These are phyloP conservation scores for Polyploca ridens DNA, from an alignment of 2,888 invertebrate genomes.

Conservation along the genomic window DNA sequence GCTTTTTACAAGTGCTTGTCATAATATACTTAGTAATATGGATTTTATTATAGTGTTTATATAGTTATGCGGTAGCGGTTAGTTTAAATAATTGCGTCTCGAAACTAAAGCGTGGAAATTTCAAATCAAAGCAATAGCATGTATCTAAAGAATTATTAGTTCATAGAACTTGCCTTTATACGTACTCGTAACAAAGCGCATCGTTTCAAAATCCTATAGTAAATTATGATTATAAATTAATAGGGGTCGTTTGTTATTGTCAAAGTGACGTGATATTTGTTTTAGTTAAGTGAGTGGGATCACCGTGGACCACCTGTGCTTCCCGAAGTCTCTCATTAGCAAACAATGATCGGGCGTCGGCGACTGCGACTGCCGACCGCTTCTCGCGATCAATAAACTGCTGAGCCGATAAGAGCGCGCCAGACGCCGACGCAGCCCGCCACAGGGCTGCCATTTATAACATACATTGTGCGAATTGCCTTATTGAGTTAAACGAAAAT, in stretches of 20 bases:
- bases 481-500: neutral
- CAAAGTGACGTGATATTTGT: conserved; percentile 64
- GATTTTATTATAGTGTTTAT: conserved; percentile 24
- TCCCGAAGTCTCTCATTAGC: conserved; percentile 69
- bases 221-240: conserved; percentile 48
- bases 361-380: conserved; percentile 45
- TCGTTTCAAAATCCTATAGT: conserved; percentile 19
- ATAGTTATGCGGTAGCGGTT: conserved; percentile 22
- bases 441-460: conserved; percentile 35
- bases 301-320: conserved; percentile 62
- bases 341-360: conserved; percentile 73
- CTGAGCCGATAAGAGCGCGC: conserved; percentile 47
- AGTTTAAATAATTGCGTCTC: neutral
- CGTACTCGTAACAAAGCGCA: conserved; percentile 4
- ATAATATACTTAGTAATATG: conserved; percentile 18
- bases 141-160: neutral
- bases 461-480: neutral
- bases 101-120: neutral
- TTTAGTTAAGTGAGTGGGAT: conserved; percentile 52
- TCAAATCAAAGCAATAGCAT: neutral
- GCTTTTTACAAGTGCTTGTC: conserved; percentile 28
- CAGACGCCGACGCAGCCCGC: conserved; percentile 23
- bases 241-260: conserved; percentile 49
- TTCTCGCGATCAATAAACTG: conserved; percentile 64
- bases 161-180: neutral